Evolutionary conservation across 2,113 vertebrate species (phyloP).

Genomic region (Condylura cristata): DNA sequence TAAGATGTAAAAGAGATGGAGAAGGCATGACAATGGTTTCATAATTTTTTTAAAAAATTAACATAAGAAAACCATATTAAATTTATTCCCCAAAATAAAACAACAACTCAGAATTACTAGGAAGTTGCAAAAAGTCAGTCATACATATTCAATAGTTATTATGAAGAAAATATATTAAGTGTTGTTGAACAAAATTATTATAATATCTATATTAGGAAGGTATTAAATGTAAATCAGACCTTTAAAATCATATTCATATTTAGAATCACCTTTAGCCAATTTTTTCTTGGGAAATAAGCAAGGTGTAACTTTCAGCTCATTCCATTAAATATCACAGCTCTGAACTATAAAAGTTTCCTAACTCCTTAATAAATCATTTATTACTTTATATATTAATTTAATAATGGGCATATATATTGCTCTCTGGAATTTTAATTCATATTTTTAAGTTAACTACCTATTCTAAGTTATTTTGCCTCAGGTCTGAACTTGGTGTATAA

Average conservation of each 20-base stretch:
- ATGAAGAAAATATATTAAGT: background rate
- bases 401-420: background rate
- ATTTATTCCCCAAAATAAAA: background rate
- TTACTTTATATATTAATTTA: conserved; percentile 43
- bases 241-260: conserved; percentile 37
- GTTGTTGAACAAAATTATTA: background rate
- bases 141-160: conserved; percentile 4
- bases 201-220: background rate
- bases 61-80: background rate
- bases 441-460: conserved; percentile 50
- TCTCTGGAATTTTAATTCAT: background rate
- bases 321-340: background rate
- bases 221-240: background rate
- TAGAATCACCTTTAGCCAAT: background rate
- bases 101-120: background rate
- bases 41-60: background rate
- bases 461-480: conserved; percentile 19
- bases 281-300: background rate
- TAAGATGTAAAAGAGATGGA: background rate
- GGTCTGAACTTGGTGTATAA: background rate
- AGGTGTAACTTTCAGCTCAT: background rate
- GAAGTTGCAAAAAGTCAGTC: background rate
- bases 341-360: background rate
- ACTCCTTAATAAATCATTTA: conserved; percentile 16
- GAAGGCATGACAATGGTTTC: background rate